Conservation (phyloP, 2,797 vertebrate species). For the Coreius guichenoti region DNA sequence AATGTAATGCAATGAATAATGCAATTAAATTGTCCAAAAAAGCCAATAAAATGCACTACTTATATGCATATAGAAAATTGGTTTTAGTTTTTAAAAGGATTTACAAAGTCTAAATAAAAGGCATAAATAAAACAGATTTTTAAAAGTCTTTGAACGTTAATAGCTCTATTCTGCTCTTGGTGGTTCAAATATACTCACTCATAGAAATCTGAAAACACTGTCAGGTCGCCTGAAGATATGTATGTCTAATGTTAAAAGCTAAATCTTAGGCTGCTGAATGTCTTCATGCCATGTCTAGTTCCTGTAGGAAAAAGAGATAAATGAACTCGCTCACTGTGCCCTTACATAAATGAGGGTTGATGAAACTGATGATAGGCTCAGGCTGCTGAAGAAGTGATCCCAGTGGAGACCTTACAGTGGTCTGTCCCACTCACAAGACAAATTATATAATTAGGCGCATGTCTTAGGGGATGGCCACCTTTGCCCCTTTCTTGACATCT, state of each 20-base stretch:
- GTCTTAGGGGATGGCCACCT: conserved; percentile 79
- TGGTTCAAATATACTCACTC: background rate
- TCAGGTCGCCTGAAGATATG: background rate
- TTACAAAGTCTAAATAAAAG: background rate
- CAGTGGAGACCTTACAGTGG: conserved; percentile 77
- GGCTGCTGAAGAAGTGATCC: conserved; percentile 75
- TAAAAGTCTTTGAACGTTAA: background rate
- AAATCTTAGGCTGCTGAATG: background rate
- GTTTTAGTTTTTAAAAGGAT: background rate
- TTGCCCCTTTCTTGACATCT: conserved; percentile 78
- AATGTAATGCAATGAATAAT: background rate
- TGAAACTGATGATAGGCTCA: conserved; percentile 77
- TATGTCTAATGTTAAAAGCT: background rate
- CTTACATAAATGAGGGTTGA: conserved; percentile 54
- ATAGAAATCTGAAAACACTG: background rate
- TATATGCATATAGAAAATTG: background rate
- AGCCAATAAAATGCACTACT: background rate
- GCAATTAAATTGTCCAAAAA: background rate
- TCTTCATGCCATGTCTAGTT: conserved; percentile 30
- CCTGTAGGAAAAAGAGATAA: conserved; percentile 49
- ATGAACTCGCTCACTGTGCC: conserved; percentile 40
- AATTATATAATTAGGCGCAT: conserved; percentile 83
- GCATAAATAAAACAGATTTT: background rate
- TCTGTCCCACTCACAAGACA: conserved; percentile 81
- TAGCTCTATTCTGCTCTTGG: background rate